A percentile compares a stretch with the other conserved stretches of the same genome.
These are phyloP conservation scores for Chloroceryle amazona DNA, from an alignment of 2,797 vertebrate species.

Conservation along the genomic window DNA sequence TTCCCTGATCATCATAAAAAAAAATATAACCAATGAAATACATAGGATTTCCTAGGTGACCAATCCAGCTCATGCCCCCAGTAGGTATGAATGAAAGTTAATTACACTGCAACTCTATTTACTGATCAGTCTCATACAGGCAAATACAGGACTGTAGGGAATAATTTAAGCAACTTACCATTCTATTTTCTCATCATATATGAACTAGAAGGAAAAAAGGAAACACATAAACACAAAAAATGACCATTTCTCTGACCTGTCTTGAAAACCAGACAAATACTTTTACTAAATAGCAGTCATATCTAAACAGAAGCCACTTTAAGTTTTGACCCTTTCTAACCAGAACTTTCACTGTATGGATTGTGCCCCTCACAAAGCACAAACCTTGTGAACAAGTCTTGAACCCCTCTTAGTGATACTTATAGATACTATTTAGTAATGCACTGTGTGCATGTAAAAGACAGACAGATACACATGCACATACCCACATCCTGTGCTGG, in stretches of 20 bases:
- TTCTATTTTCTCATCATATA: conserved; percentile 86
- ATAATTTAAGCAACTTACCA: conserved; percentile 80
- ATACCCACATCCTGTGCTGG: background rate
- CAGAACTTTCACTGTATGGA: background rate
- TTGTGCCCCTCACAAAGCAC: background rate
- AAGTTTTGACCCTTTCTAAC: background rate
- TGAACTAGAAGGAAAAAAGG: conserved; percentile 79
- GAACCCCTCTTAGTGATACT: background rate
- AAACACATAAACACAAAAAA: background rate
- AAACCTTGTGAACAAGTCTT: background rate
- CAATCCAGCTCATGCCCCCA: background rate
- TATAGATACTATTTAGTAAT: background rate
- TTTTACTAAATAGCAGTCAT: background rate
- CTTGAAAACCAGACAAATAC: background rate
- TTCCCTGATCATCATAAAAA: background rate
- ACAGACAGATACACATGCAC: background rate
- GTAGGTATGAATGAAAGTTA: background rate
- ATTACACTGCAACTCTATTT: background rate
- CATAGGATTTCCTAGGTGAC: background rate
- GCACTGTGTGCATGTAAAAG: background rate
- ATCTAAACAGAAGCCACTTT: background rate
- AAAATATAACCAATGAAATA: background rate
- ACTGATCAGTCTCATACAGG: background rate
- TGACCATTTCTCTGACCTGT: background rate
- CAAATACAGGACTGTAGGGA: background rate